A percentile compares a stretch with the other conserved stretches of the same genome.
Evolutionary conservation across 2,797 vertebrate genomes (phyloP).

Genomic region (Myotis daubentonii): DNA sequence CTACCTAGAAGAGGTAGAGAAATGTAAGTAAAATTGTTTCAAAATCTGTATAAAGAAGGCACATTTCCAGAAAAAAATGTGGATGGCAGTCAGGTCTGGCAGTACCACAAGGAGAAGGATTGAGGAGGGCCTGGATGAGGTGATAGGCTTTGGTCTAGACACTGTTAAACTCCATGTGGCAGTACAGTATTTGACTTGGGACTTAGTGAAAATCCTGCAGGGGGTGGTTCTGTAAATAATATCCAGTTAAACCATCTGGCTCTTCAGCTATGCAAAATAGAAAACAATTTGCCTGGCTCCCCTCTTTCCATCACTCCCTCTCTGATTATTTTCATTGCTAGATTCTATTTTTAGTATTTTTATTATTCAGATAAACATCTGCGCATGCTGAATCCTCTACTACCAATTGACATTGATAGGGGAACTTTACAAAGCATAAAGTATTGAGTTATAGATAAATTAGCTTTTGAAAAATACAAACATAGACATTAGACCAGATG

Average conservation of each 20-base stretch:
- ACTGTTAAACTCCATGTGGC: constrained; percentile 23
- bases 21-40: background rate
- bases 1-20: background rate
- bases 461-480: constrained; percentile 53
- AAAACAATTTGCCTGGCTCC: constrained; percentile 63
- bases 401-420: background rate
- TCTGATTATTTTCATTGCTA: constrained; percentile 46
- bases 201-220: constrained; percentile 62
- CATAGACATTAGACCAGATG: constrained; percentile 4
- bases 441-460: constrained; percentile 17
- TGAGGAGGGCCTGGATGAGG: background rate
- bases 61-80: background rate
- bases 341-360: constrained; percentile 63
- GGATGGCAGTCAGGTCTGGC: background rate
- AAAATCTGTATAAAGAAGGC: background rate
- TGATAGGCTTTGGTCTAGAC: constrained; percentile 52
- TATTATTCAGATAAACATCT: constrained; percentile 64
- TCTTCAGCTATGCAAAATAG: constrained; percentile 64
- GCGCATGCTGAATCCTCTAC: background rate
- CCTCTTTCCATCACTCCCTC: constrained; percentile 46
- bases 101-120: background rate
- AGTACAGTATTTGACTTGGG: constrained; percentile 57
- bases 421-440: constrained; percentile 55
- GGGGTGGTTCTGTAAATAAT: constrained; percentile 76
- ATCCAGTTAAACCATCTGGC: constrained; percentile 68